A percentile compares a stretch with the other conserved stretches of the same genome.
Conservation (phyloP, 2,113 vertebrate genomes). For the Psophia crepitans region DNA sequence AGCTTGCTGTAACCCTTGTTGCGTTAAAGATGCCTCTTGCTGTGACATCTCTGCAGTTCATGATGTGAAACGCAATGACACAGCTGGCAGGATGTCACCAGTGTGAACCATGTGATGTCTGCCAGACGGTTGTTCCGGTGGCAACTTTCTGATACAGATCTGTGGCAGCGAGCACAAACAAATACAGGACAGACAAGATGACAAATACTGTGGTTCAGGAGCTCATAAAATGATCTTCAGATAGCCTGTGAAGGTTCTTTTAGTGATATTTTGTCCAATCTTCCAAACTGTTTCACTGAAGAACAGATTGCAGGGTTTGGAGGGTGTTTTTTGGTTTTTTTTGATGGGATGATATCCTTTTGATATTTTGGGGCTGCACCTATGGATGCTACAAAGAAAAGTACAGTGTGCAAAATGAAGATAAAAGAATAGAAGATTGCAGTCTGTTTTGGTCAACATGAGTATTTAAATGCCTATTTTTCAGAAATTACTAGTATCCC, state of each 20-base stretch:
- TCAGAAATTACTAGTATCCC: neutral
- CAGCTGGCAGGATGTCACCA: neutral
- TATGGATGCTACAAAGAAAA: neutral
- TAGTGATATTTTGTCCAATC: neutral
- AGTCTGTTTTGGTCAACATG: neutral
- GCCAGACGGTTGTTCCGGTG: neutral
- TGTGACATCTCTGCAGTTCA: neutral
- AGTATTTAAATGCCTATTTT: neutral
- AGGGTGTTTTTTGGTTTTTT: neutral
- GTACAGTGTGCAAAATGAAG: neutral
- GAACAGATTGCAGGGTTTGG: neutral
- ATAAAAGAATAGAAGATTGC: neutral
- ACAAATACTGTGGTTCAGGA: neutral
- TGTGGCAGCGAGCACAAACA: neutral
- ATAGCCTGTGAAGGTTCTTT: neutral
- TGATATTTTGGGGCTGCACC: neutral
- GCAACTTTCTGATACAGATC: neutral
- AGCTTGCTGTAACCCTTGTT: neutral
- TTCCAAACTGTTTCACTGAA: neutral
- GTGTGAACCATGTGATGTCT: neutral
- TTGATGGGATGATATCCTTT: neutral
- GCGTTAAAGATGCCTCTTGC: neutral
- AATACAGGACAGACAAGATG: neutral
- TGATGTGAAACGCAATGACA: neutral
- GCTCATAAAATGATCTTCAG: neutral